These are phyloP conservation scores for Pterobdella sp. DNA, from an alignment of 2,888 invertebrate species.

Conservation along the genomic window DNA sequence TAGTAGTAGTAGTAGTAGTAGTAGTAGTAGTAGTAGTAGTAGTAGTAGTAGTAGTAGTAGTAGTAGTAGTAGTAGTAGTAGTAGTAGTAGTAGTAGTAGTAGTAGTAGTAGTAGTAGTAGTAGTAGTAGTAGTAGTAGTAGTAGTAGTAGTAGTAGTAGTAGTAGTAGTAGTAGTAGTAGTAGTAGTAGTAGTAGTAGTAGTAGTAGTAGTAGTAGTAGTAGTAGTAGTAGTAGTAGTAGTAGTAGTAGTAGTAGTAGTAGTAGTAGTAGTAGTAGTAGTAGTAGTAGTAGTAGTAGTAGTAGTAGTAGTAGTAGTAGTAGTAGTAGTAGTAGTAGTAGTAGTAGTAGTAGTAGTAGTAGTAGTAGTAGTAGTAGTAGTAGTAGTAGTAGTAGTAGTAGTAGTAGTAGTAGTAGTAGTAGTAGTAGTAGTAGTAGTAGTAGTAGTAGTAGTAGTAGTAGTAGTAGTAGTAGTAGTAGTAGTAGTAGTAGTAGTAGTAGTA, in stretches of 20 bases:
- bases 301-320: constrained; percentile 28
- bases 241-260: constrained; percentile 28
- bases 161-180: too few species aligned
- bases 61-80: not conserved
- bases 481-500: constrained; percentile 31
- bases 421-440: constrained; percentile 28
- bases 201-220: too few species aligned
- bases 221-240: too few species aligned
- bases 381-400: constrained; percentile 25
- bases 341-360: constrained; percentile 27
- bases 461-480: constrained; percentile 28
- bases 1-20: not conserved
- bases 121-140: not conserved
- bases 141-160: constrained; percentile 3
- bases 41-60: constrained; percentile 1
- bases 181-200: too few species aligned
- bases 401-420: constrained; percentile 24
- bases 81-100: constrained; percentile 29
- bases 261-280: constrained; percentile 19
- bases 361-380: constrained; percentile 28
- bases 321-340: constrained; percentile 28
- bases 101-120: constrained; percentile 3
- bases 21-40: not conserved
- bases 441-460: constrained; percentile 28
- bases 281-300: constrained; percentile 27